Percentiles rank a stretch among this genome's conserved stretches.
Evolutionary conservation across 2,888 invertebrate genomes (phyloP).

Genomic region (Eilema depressum): DNA sequence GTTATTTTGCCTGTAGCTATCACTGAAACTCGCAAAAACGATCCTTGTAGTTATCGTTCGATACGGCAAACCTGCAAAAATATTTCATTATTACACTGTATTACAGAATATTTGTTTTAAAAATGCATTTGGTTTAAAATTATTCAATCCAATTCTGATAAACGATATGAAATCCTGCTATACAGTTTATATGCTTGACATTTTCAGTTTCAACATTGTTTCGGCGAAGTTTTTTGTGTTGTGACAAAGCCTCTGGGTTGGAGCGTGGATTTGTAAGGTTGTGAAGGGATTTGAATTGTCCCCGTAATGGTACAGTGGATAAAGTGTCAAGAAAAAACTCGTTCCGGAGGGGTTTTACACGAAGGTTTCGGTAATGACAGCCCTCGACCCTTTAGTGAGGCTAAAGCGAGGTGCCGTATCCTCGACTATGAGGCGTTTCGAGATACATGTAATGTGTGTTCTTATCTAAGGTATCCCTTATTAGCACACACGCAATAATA

Average conservation of each 20-base stretch:
- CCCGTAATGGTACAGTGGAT: slow-evolving; percentile 55
- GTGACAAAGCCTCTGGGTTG: slow-evolving; percentile 54
- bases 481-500: too few relatives aligned
- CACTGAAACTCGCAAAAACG: neutral
- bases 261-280: slow-evolving; percentile 63
- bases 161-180: neutral
- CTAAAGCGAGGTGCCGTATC: slow-evolving; percentile 58
- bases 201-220: slow-evolving; percentile 34
- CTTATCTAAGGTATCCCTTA: slow-evolving; percentile 17
- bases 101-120: neutral
- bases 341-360: slow-evolving; percentile 58
- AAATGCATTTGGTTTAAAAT: neutral
- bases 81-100: neutral
- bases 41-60: neutral
- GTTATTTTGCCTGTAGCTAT: neutral
- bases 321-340: slow-evolving; percentile 65
- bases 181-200: neutral
- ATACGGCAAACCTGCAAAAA: too few relatives aligned
- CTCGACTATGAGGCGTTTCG: slow-evolving; percentile 43
- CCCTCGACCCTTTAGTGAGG: slow-evolving; percentile 60
- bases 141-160: neutral
- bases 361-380: slow-evolving; percentile 69
- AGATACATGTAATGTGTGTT: slow-evolving; percentile 47
- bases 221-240: slow-evolving; percentile 54
- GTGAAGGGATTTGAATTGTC: slow-evolving; percentile 63